A percentile compares a stretch with the other conserved stretches of the same genome.
Evolutionary conservation across 2,797 vertebrate species (phyloP).

Genomic region (Mallotus villosus): DNA sequence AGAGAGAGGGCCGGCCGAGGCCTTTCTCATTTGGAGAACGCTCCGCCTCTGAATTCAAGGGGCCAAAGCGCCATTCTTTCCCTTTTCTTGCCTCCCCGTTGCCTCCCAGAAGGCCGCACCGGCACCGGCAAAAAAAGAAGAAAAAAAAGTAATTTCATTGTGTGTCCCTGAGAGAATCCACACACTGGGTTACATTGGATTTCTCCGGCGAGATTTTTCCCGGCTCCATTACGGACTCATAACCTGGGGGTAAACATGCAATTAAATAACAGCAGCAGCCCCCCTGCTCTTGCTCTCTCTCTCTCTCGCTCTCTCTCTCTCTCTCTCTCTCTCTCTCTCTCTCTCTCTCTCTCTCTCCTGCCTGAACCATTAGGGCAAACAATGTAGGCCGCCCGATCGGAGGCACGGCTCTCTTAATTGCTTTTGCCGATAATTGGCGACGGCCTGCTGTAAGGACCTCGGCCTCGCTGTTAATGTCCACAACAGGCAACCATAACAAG

Average conservation of each 20-base stretch:
- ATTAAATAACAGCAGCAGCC: slow-evolving; percentile 67
- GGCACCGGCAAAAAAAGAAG: slow-evolving; percentile 33
- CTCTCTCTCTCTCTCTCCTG: slow-evolving; percentile 42
- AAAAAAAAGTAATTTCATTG: slow-evolving; percentile 66
- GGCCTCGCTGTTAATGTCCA: slow-evolving; percentile 51
- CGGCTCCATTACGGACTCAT: slow-evolving; percentile 73
- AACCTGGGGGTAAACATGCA: slow-evolving; percentile 78
- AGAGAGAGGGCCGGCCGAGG: slow-evolving; percentile 28
- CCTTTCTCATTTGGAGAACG: slow-evolving; percentile 41
- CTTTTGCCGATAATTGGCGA: slow-evolving; percentile 68
- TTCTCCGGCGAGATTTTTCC: slow-evolving; percentile 62
- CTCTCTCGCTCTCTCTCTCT: slow-evolving; percentile 36
- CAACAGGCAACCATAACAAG: slow-evolving; percentile 47
- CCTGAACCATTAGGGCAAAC: slow-evolving; percentile 60
- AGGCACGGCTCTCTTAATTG: slow-evolving; percentile 65
- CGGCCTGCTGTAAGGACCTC: slow-evolving; percentile 38
- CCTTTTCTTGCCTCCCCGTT: slow-evolving; percentile 66
- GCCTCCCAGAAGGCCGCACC: slow-evolving; percentile 55
- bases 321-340: slow-evolving; percentile 34
- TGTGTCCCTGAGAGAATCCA: slow-evolving; percentile 72
- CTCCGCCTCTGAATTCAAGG: slow-evolving; percentile 63
- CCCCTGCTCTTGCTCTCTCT: slow-evolving; percentile 45
- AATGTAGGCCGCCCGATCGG: slow-evolving; percentile 51
- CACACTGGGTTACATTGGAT: slow-evolving; percentile 70
- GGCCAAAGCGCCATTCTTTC: slow-evolving; percentile 63